These are phyloP conservation scores for Delichon dasypus DNA, from an alignment of 2,797 vertebrate species.

Conservation along the genomic window DNA sequence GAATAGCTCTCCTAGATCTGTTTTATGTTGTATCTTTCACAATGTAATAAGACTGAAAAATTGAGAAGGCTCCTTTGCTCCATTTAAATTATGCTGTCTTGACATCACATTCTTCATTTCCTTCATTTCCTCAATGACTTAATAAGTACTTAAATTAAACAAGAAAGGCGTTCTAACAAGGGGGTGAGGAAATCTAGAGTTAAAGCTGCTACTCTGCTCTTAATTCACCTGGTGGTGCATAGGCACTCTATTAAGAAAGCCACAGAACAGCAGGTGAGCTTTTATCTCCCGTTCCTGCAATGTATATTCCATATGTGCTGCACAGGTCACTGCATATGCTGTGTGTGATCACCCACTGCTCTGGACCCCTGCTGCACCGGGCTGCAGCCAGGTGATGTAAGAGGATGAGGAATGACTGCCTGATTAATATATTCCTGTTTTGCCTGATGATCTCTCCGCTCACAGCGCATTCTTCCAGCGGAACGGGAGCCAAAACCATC, in stretches of 20 bases:
- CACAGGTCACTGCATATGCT: constrained; percentile 48
- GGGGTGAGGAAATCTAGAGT: constrained; percentile 35
- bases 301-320: constrained; percentile 56
- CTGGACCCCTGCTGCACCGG: constrained; percentile 47
- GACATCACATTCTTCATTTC: neutral
- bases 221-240: constrained; percentile 21
- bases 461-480: constrained; percentile 19
- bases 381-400: constrained; percentile 61
- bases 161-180: neutral
- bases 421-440: constrained; percentile 58
- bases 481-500: neutral
- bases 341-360: constrained; percentile 42
- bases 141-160: constrained; percentile 38
- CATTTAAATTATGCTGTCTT: neutral
- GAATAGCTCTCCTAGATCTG: neutral
- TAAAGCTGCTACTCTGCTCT: constrained; percentile 34
- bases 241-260: constrained; percentile 68
- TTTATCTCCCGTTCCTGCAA: constrained; percentile 63
- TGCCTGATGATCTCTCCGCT: neutral
- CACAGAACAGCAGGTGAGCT: constrained; percentile 67
- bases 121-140: constrained; percentile 36
- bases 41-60: neutral
- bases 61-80: neutral
- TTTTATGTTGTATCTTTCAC: neutral
- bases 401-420: constrained; percentile 52